Percentiles rank a stretch among this genome's conserved stretches.
These are phyloP conservation scores for Drosophila pseudotalamancana DNA, from an alignment of 2,888 invertebrate species.

Conservation along the genomic window DNA sequence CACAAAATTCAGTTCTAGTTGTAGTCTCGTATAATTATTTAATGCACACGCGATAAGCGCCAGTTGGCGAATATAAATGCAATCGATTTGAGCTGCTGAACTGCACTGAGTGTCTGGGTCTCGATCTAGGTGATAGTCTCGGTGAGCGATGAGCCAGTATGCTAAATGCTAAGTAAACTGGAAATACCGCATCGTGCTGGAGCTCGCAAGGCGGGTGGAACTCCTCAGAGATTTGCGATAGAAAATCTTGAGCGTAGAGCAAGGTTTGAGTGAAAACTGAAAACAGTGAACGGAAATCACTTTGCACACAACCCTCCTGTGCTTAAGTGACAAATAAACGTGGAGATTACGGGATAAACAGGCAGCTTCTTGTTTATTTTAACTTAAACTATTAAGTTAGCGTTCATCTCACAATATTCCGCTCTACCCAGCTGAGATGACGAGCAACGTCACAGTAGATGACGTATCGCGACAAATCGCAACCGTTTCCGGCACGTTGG, in stretches of 20 bases:
- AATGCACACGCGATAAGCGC: conserved; percentile 36
- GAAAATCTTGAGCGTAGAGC: not conserved
- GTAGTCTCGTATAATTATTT: conserved; percentile 13
- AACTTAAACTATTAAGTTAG: not conserved
- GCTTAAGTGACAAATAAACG: conserved; percentile 2
- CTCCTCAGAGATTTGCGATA: conserved; percentile 2
- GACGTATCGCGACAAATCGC: conserved; percentile 87
- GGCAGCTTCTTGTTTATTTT: conserved; percentile 38
- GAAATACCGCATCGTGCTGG: conserved; percentile 58
- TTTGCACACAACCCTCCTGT: not conserved
- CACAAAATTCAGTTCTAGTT: not conserved
- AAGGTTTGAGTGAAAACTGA: conserved; percentile 20
- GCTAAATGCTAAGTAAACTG: conserved; percentile 57
- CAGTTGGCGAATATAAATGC: conserved; percentile 33
- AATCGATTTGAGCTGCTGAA: not conserved
- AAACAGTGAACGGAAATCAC: not conserved
- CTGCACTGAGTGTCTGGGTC: not conserved
- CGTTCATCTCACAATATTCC: conserved; percentile 75
- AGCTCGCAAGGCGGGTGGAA: conserved; percentile 8
- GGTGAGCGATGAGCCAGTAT: conserved; percentile 16
- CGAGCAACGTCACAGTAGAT: conserved; percentile 88
- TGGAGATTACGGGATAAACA: conserved; percentile 20
- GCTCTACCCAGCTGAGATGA: conserved; percentile 85
- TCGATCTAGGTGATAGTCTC: too few species aligned
- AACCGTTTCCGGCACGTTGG: conserved; percentile 82